Conservation (phyloP, 1,140 invertebrate genomes). For the Galleria mellonella region DNA sequence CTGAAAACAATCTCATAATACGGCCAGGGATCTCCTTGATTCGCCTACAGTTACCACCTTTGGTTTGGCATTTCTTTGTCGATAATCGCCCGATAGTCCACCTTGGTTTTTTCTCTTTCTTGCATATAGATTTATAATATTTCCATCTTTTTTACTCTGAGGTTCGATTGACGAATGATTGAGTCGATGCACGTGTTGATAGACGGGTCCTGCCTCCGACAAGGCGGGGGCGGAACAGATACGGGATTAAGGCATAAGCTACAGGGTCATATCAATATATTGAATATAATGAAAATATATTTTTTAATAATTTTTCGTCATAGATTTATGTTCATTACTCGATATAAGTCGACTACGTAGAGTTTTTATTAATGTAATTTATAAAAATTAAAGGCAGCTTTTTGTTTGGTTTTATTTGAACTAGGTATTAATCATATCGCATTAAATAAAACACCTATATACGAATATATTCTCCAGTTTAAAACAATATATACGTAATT, state of each 20-base stretch:
- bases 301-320: neutral
- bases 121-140: conserved; percentile 19
- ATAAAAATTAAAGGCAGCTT: too few species aligned
- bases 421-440: too few species aligned
- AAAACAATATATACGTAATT: too few species aligned
- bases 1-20: conserved; percentile 19
- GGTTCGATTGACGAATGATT: conserved; percentile 54
- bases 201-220: conserved; percentile 26
- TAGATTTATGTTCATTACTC: too few species aligned
- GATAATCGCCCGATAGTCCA: conserved; percentile 31
- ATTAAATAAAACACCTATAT: too few species aligned
- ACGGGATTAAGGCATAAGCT: conserved; percentile 1
- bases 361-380: too few species aligned
- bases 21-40: conserved; percentile 20
- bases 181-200: conserved; percentile 41
- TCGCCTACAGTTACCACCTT: conserved; percentile 27
- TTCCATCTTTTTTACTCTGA: conserved; percentile 39
- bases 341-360: too few species aligned
- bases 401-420: too few species aligned
- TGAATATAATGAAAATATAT: too few species aligned
- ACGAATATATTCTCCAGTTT: too few species aligned
- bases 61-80: conserved; percentile 31
- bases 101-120: conserved; percentile 27
- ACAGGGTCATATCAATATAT: neutral
- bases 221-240: conserved; percentile 18